Evolutionary conservation across 23 tunicate species (phyloP).

Genomic region (Oikopleura dioica): DNA sequence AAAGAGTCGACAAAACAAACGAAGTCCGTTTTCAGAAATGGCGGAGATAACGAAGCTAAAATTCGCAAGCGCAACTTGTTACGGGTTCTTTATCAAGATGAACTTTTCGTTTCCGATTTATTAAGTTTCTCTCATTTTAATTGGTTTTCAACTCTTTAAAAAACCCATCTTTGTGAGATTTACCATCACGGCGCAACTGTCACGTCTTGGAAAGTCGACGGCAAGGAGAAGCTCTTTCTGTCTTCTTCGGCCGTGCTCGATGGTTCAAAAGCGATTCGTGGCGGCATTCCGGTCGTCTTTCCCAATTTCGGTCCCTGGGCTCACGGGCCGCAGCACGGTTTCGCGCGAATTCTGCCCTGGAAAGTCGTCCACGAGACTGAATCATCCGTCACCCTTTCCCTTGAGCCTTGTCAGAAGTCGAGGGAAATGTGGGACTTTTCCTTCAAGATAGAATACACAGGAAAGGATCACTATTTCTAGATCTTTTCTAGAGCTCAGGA

Average conservation of each 20-base stretch:
- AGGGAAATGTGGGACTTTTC: slow-evolving; percentile 29
- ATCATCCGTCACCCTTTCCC: slow-evolving; percentile 16
- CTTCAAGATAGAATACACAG: slow-evolving; percentile 13
- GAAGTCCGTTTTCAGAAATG: no score
- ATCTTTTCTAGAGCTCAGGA: no score
- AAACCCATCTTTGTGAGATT: not conserved
- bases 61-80: no score
- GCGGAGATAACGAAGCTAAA: no score
- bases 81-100: no score
- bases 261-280: slow-evolving; percentile 72
- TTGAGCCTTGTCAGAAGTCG: slow-evolving; percentile 23
- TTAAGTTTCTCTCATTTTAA: no score
- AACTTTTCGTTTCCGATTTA: no score
- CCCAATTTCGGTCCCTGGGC: slow-evolving; percentile 98
- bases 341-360: slow-evolving; percentile 85
- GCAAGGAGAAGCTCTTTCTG: slow-evolving; percentile 42
- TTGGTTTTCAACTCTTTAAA: no score
- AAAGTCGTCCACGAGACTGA: slow-evolving; percentile 16
- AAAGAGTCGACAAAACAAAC: no score
- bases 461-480: not conserved
- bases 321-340: slow-evolving; percentile 81
- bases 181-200: slow-evolving; percentile 48
- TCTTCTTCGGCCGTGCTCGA: slow-evolving; percentile 56
- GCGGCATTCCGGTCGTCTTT: slow-evolving; percentile 95
- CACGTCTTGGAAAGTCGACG: slow-evolving; percentile 45